Evolutionary conservation across 2,888 invertebrate genomes (phyloP).

Genomic region (Pristionchus exspectatus): DNA sequence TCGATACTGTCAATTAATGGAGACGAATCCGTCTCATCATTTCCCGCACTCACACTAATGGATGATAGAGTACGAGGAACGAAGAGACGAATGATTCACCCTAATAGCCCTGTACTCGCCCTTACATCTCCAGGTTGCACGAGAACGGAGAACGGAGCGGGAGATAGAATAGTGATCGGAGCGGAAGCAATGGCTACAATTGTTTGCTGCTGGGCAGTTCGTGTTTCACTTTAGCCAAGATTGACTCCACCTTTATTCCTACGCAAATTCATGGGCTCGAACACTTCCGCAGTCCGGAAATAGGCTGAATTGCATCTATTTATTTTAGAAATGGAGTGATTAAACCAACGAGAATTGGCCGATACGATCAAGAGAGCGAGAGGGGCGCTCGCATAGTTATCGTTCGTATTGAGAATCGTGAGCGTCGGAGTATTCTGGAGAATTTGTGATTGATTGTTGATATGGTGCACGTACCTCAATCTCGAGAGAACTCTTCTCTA

Average conservation of each 20-base stretch:
- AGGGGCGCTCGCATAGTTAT: background rate
- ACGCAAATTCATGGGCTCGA: background rate
- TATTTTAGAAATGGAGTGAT: too few relatives aligned
- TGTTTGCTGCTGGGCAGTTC: too few relatives aligned
- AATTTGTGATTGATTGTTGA: too few relatives aligned
- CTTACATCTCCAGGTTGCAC: background rate
- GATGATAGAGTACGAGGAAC: too few relatives aligned
- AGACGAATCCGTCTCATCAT: too few relatives aligned
- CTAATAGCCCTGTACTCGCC: too few relatives aligned
- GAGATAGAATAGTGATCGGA: constrained; percentile 2
- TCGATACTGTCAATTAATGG: too few relatives aligned
- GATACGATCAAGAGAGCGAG: background rate
- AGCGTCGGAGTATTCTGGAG: background rate
- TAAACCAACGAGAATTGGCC: background rate
- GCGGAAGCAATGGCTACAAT: background rate
- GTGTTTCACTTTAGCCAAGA: too few relatives aligned
- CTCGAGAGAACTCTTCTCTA: background rate
- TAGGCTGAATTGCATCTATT: background rate
- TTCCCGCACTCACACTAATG: too few relatives aligned
- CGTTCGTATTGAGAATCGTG: background rate
- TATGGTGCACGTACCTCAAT: background rate
- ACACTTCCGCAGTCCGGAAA: background rate
- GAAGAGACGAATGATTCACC: too few relatives aligned
- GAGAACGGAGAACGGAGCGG: background rate
- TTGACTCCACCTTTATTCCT: background rate